Evolutionary conservation across 2,797 vertebrate species (phyloP), one percentile per base, ranked within the genome.

Genomic region (Mastacembelus armatus): DNA sequence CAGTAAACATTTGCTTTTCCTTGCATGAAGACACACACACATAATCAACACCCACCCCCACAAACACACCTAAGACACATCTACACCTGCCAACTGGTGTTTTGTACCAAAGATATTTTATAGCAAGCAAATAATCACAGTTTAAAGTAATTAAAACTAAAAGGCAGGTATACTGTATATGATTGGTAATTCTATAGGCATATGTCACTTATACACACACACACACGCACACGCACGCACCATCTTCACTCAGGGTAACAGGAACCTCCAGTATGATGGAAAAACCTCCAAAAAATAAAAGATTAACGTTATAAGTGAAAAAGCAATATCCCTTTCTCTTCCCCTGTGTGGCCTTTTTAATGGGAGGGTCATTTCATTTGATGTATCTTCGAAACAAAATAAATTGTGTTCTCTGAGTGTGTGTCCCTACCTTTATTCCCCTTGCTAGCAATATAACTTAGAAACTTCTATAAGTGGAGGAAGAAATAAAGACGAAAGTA

Each of bases 341-440:
- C 71, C 72, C 81, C 83, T 82, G 71, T 26, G 88, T 89, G 87
- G 88, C 85, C 84, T 87, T 86, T 91, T 91, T 91, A 92, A 89
- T 89, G 85, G 83, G 87, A 77, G 74, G 88, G 91, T 90, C 88
- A 87, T 86, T 90, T 88, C 78, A 87, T 90, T 90, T 86, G 79
- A 91, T 86, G 89, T 85, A 87, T 84, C 80, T 78, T 75, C 86
- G 84, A 89, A 91, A 91, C 84, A 88, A 91, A 89, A 90, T 87
- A 89, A 90, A 91, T 86, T 89, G 83, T 84, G 71, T 86, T 91
- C 72, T 84, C 68, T 19, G 81, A 84, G 70, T 74, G 78, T 84
- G 80, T 81, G 85, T 80, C 76, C 43, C 75, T 74, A 45, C 68
- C 77, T 84, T 90, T 88, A 88, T 91, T 90, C 88, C 88, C 90